phyloP scores from a whole-genome alignment of 1,140 invertebrate species.

The Anastrepha obliqua region DNA sequence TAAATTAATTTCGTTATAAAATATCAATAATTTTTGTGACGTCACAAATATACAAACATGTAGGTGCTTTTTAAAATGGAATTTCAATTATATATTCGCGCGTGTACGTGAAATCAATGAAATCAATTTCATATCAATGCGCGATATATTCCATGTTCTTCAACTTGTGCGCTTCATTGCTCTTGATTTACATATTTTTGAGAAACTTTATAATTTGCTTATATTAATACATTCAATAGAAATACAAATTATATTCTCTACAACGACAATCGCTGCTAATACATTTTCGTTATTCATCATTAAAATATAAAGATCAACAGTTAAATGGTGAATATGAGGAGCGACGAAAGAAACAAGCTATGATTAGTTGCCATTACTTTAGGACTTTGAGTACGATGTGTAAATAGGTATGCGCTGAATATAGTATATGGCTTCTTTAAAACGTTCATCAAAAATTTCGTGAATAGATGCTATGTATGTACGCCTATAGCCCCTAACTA shows the following conservation, averaged over 20 bases:
- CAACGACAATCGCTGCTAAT: neutral
- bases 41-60: neutral
- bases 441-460: slow-evolving; percentile 7
- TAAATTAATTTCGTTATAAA: neutral
- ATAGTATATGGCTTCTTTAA: neutral
- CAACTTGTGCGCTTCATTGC: neutral
- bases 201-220: neutral
- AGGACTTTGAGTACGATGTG: neutral
- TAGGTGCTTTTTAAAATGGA: slow-evolving; percentile 2
- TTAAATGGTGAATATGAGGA: neutral
- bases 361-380: slow-evolving; percentile 3
- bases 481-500: slow-evolving; percentile 22
- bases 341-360: slow-evolving; percentile 1
- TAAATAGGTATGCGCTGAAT: neutral
- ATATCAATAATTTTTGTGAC: neutral
- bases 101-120: neutral
- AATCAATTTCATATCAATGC: neutral
- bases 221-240: slow-evolving; percentile 14
- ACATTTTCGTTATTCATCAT: neutral
- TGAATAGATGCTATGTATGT: neutral
- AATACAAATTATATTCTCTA: neutral
- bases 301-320: slow-evolving; percentile 35
- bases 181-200: neutral
- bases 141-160: neutral
- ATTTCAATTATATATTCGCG: neutral